Conservation (phyloP, 2,888 invertebrate species). For the Rhodophaea formosa region DNA sequence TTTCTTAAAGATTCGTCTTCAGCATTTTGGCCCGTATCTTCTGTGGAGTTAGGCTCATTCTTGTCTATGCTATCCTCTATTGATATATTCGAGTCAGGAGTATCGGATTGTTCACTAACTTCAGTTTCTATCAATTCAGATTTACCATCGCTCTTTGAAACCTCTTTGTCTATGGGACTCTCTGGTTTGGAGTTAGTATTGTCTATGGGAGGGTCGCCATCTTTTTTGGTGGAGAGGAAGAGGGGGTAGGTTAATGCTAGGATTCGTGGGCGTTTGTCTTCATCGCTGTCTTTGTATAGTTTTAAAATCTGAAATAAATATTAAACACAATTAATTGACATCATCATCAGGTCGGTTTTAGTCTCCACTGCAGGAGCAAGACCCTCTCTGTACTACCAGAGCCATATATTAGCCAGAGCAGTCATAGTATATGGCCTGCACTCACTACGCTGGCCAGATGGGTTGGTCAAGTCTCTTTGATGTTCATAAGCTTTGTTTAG, state of each 20-base stretch:
- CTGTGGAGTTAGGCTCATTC: constrained; percentile 3
- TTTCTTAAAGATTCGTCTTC: constrained; percentile 14
- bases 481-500: too few relatives aligned
- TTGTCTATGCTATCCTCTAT: constrained; percentile 16
- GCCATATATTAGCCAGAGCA: too few relatives aligned
- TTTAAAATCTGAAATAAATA: constrained; percentile 58
- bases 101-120: too few relatives aligned
- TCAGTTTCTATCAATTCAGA: not conserved
- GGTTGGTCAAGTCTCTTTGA: too few relatives aligned
- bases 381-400: too few relatives aligned
- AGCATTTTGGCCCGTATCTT: constrained; percentile 10
- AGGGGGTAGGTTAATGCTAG: constrained; percentile 91
- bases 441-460: too few relatives aligned
- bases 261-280: constrained; percentile 82
- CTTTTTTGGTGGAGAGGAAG: constrained; percentile 67
- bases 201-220: constrained; percentile 19
- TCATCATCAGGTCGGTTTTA: too few relatives aligned
- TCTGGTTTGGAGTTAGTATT: constrained; percentile 1
- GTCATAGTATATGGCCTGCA: too few relatives aligned
- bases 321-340: too few relatives aligned
- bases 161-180: not conserved
- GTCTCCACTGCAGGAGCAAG: too few relatives aligned
- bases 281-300: constrained; percentile 48
- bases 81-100: not conserved
- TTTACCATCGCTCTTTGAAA: not conserved